Base-by-base conservation (phyloP, 1,140 invertebrate species). In the Olivierus martensii region DNA sequence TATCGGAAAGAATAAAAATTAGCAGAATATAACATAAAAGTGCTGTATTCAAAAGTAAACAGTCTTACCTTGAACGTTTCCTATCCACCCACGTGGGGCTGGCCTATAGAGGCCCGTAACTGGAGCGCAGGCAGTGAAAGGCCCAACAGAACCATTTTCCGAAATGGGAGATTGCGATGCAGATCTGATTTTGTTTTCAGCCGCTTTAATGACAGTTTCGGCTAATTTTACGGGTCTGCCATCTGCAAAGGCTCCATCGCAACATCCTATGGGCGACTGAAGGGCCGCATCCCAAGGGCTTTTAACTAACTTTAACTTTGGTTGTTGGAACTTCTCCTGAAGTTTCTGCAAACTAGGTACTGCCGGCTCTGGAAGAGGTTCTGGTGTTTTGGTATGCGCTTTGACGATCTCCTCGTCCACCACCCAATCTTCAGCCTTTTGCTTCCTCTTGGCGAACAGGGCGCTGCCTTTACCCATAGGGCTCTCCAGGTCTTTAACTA, bases 381-480 rank as follows among this genome's bases (percentile, higher is more conserved):
- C 17, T 41, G n/a, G 39, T 15, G 39, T 18, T 18, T 41, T 18
- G 39, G 39, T 41, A 2, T 41, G 14, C n/a, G 49, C 19, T 36
- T 50, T 57, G 5, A 57, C 55, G 22, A 50, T 82, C 59, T 69
- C 77, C 66, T 84, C 83, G 60, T 86, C 85, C n/a, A 89, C 81
- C 14, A 89, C 77, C 82, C 84, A 90, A 67, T 88, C 85, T 65
- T 89, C 84, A 3, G 83, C 82, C 61, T 81, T 78, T 73, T 83
- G 84, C 64, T 83, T 79, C 43, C 86, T 75, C 66, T 88, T 88
- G 14, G 85, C 85, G 71, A 89, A 90, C 63, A 90, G 74, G 68
- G 84, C 82, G n/a, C 84, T 85, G 54, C 85, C 83, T 75, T 83
- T 81, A 65, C 82, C 83, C 65, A 74, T 78, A 21, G 83, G 81